Evolutionary conservation across 2,113 vertebrate species (phyloP).

Genomic region (Numida meleagris): DNA sequence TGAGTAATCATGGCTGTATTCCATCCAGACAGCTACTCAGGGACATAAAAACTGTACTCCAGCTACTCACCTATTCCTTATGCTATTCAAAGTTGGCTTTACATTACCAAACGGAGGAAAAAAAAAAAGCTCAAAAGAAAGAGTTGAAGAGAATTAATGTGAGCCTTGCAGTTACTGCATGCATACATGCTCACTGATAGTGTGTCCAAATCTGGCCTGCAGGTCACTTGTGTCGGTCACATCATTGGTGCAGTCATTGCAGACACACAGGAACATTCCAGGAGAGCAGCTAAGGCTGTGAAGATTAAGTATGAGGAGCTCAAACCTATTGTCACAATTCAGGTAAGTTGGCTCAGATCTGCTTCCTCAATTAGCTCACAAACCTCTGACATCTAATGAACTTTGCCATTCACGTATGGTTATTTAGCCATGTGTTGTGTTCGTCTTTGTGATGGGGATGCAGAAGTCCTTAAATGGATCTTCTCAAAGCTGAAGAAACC

Average conservation of each 20-base stretch:
- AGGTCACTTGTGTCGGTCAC: conserved; percentile 97
- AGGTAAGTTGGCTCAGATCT: conserved; percentile 78
- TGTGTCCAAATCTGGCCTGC: neutral
- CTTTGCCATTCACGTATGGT: neutral
- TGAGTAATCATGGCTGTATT: neutral
- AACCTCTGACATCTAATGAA: neutral
- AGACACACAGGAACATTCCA: conserved; percentile 90
- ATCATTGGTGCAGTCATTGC: conserved; percentile 91
- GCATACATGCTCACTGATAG: neutral
- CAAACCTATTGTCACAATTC: conserved; percentile 87
- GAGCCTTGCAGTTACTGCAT: neutral
- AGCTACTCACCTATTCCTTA: neutral
- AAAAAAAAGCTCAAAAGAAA: neutral
- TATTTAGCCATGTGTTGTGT: rapidly evolving
- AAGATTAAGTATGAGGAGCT: conserved; percentile 91
- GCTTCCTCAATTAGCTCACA: neutral
- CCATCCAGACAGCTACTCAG: neutral
- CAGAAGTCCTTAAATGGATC: neutral
- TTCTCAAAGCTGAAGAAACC: too few relatives aligned
- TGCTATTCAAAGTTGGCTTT: neutral
- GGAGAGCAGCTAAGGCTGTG: conserved; percentile 87
- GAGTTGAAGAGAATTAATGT: neutral
- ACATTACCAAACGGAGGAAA: neutral
- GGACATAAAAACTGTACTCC: neutral
- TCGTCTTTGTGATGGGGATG: neutral